phyloP scores from a whole-genome alignment of 2,113 vertebrate genomes.

The Typhlomys cinereus region DNA sequence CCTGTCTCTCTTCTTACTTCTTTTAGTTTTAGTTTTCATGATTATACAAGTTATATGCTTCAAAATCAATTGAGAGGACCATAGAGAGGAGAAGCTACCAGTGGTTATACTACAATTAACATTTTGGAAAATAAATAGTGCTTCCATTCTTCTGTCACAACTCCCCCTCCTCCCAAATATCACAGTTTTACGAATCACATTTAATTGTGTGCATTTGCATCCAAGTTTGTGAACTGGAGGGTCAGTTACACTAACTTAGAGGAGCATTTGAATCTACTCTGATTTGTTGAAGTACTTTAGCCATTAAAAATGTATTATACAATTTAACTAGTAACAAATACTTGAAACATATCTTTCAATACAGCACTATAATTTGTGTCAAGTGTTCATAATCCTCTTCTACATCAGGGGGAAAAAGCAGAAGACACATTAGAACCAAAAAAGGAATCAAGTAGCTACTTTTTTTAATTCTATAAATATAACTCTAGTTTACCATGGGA shows the following conservation, averaged over 20 bases:
- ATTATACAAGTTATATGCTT: conserved; percentile 42
- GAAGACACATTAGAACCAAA: background rate
- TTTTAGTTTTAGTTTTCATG: conserved; percentile 14
- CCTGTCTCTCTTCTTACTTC: background rate
- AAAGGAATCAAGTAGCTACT: background rate
- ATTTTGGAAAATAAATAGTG: conserved; percentile 14
- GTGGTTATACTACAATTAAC: background rate
- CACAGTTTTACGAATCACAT: background rate
- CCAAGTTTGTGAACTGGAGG: background rate
- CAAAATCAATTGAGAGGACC: background rate
- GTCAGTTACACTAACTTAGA: conserved; percentile 25
- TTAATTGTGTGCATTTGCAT: background rate
- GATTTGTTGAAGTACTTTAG: too few relatives aligned
- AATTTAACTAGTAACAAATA: too few relatives aligned
- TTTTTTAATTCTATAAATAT: background rate
- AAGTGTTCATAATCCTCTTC: too few relatives aligned
- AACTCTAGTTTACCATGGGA: background rate
- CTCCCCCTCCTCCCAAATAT: background rate
- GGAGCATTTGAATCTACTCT: too few relatives aligned
- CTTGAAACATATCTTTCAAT: too few relatives aligned
- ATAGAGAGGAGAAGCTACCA: background rate
- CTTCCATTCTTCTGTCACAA: background rate
- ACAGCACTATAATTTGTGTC: too few relatives aligned
- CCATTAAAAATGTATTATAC: too few relatives aligned
- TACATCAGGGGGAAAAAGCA: background rate